A percentile compares a stretch with the other conserved stretches of the same genome.
Conservation (phyloP, 2,113 vertebrate genomes). For the Hippocampus abdominalis region DNA sequence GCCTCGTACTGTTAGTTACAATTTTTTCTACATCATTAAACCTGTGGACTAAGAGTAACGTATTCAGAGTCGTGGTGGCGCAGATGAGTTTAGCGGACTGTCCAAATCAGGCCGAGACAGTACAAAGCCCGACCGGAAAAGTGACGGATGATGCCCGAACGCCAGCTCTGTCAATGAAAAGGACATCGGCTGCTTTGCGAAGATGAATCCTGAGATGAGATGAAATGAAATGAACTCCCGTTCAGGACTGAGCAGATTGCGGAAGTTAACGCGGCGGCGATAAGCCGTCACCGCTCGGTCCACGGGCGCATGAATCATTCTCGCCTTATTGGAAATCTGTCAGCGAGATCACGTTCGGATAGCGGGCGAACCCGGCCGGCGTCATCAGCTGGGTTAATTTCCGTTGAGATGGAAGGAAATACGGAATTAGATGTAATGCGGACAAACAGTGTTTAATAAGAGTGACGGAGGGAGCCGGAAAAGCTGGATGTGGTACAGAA, state of each 20-base stretch:
- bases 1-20: no score
- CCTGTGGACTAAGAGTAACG: no score
- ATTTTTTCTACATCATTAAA: no score
- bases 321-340: constrained; percentile 22
- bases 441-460: constrained; percentile 17
- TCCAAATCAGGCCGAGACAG: no score
- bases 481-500: constrained; percentile 5
- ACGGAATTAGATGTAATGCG: constrained; percentile 6
- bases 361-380: background rate
- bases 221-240: constrained; percentile 13
- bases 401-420: background rate
- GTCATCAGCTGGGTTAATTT: constrained; percentile 11
- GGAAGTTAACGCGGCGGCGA: constrained; percentile 5
- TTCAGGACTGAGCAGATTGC: constrained; percentile 6
- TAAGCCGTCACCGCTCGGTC: constrained; percentile 8
- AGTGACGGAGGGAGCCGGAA: background rate
- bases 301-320: constrained; percentile 1
- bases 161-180: background rate
- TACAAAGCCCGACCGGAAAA: background rate
- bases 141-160: background rate
- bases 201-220: constrained; percentile 14
- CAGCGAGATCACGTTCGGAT: constrained; percentile 13
- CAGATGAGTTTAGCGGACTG: no score
- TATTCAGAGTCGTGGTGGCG: no score
- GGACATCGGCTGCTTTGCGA: background rate